A percentile compares a stretch with the other conserved stretches of the same genome.
Evolutionary conservation across 92 coral and sea anemone genomes (phyloP).

Genomic region (Scolanthus callimorphus): DNA sequence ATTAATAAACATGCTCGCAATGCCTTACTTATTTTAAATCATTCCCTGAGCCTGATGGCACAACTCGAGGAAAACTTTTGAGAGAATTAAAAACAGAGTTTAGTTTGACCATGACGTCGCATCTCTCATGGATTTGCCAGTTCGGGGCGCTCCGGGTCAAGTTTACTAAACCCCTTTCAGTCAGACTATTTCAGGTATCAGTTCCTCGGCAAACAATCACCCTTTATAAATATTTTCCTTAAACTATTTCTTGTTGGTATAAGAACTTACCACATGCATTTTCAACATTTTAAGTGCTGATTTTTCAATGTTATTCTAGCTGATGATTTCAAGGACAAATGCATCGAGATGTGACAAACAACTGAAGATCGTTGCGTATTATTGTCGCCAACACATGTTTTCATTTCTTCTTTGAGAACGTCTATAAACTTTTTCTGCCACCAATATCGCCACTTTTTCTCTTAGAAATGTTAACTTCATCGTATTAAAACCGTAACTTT

Average conservation of each 20-base stretch:
- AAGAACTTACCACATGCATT: not conserved
- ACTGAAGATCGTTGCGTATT: not conserved
- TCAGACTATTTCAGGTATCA: not conserved
- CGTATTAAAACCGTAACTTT: too few species aligned
- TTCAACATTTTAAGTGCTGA: not conserved
- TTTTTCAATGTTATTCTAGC: too few species aligned
- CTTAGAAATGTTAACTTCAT: too few species aligned
- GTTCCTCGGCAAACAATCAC: not conserved
- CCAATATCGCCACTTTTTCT: too few species aligned
- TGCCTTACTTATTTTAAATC: not conserved
- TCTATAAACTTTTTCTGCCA: too few species aligned
- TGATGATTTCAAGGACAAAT: too few species aligned
- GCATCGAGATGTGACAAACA: not conserved
- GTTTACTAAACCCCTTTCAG: not conserved
- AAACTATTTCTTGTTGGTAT: not conserved
- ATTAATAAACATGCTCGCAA: not conserved
- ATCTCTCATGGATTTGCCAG: too few species aligned
- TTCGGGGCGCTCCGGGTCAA: too few species aligned
- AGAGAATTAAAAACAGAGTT: constrained; percentile 22
- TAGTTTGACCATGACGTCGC: constrained; percentile 11
- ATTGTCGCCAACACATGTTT: too few species aligned
- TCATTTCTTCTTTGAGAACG: too few species aligned
- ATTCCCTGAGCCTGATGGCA: not conserved
- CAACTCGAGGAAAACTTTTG: not conserved
- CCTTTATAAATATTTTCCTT: too few species aligned